Base-by-base conservation (phyloP, 2,113 vertebrate species). In the Megaleporinus macrocephalus region DNA sequence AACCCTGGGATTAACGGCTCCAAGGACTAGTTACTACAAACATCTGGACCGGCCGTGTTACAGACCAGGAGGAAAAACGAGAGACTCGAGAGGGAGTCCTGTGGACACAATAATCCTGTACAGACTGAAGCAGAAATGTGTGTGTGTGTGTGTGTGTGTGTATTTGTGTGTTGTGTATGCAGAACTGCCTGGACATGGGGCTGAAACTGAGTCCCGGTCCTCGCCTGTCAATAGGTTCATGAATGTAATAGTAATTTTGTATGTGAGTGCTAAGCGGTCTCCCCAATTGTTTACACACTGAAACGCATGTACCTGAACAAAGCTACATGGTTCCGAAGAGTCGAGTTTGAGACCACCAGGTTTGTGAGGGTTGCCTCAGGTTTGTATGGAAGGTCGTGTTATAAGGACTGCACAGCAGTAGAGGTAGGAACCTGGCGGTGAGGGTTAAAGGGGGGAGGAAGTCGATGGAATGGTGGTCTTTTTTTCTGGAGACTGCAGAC, bases 231-330 rank as follows among this genome's bases (percentile, higher is more conserved):
- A 30, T 22, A 36, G 30, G 65, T 68, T 10, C 65, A 68, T 36
- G 65, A 36, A 36, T 68, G 65, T 68, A 20, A 68, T 68, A 33
- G 65, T 68, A 22, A 68, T 4, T 55, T 6, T 68, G 65, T 36
- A 30, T 65, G 65, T 68, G 29, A 68, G 29, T 30, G 62, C 16
- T 55, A 22, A 55, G 53, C 53, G 22, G 53, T 36, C 36, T 68
- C 65, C 65, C 65, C 65, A 68, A 68, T 68, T 68, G 65, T 33
- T 68, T 36, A 68, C 65, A 68, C 30, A 22, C 29, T 65, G 62
- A 30, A 65, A 5, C 62, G 30, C 27, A 5, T 14, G 61, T 27
- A 12, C 61, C 13, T 65, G 62, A 65, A 65, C 62, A 65, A 13
- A 27, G 1, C 24, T 14, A 11, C 44, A 47, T n/a, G 1, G 26